Base-by-base conservation (phyloP, 1,140 invertebrate species). In the Phthorimaea operculella region DNA sequence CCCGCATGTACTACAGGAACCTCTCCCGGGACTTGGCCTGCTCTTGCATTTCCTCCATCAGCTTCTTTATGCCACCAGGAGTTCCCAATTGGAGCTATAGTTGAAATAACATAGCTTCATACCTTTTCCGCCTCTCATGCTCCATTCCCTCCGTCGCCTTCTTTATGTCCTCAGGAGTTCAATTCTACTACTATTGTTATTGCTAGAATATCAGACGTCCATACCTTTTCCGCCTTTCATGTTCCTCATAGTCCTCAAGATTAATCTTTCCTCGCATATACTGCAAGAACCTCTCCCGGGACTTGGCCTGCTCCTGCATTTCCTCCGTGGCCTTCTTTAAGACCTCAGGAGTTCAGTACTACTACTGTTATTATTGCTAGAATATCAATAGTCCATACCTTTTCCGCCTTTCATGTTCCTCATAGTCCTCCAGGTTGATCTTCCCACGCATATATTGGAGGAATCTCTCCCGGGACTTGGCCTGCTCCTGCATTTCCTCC, bases 1-100 rank as follows among this genome's bases (percentile, higher is more conserved):
- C 78, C 49, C 59, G 66, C 79, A 84, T 79, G 48, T 82, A 84
- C 53, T 79, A 69, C 21, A 84, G 61, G 65, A 84, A 82, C 7
- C 68, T 64, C 1, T 76, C 73, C 49, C 81, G 67, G 3, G 66
- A 58, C 47, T 77, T 75, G 10, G 79, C 76, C 34, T 81, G 73
- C 12, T 79, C 68, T 0, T 61, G 68, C 70, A 82, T 60, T 54
- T 77, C 72, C 14, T 75, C 71, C n/a, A 72, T 72, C 57, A 66
- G 71, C 66, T 69, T 75, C 48, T 56, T 61, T 11, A 84, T 77
- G 11, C 64, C 74, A 59, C 76, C 71, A n/a, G 77, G 64, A 0
- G 67, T 72, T 45, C 68, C n/a, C n/a, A n/a, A n/a, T n/a, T n/a
- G n/a, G n/a, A n/a, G n/a, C n/a, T n/a, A n/a, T n/a, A n/a, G n/a